phyloP scores from a whole-genome alignment of 2,113 vertebrate species.

The Bufo gargarizans region DNA sequence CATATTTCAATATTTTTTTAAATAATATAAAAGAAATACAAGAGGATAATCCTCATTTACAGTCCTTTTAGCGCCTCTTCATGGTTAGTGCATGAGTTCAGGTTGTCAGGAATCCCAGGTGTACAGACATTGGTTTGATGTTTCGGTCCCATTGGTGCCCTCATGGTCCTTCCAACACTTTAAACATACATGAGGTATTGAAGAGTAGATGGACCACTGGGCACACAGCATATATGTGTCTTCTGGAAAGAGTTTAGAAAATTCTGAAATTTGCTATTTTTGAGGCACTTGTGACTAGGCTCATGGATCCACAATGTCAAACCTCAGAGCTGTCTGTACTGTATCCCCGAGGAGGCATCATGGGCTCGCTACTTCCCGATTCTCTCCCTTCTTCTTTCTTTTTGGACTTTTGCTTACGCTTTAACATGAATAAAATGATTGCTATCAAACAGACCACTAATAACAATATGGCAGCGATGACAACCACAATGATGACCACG shows the following conservation, averaged over 20 bases:
- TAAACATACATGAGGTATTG: slow-evolving; percentile 57
- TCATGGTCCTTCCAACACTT: slow-evolving; percentile 39
- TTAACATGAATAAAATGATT: slow-evolving; percentile 68
- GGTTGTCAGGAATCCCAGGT: slow-evolving; percentile 29
- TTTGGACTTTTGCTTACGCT: slow-evolving; percentile 68
- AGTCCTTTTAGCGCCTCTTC: slow-evolving; percentile 53
- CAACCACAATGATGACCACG: slow-evolving; percentile 73
- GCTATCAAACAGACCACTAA: slow-evolving; percentile 74
- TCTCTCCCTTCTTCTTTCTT: slow-evolving; percentile 67
- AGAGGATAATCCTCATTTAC: slow-evolving; percentile 49
- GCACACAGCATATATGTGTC: neutral
- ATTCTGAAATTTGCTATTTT: slow-evolving; percentile 12
- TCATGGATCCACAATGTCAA: slow-evolving; percentile 67
- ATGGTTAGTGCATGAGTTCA: slow-evolving; percentile 57
- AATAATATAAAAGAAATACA: slow-evolving; percentile 59
- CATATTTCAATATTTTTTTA: slow-evolving; percentile 51
- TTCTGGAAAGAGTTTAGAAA: slow-evolving; percentile 13
- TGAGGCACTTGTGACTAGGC: slow-evolving; percentile 69
- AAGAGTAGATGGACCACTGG: slow-evolving; percentile 67
- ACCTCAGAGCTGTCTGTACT: slow-evolving; percentile 88
- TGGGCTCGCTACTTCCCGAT: slow-evolving; percentile 76
- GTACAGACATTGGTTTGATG: slow-evolving; percentile 42
- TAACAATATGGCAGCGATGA: slow-evolving; percentile 71
- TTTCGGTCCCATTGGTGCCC: slow-evolving; percentile 53
- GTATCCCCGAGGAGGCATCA: slow-evolving; percentile 70